Conservation (phyloP, 2,113 vertebrate genomes). For the Setophaga coronata region DNA sequence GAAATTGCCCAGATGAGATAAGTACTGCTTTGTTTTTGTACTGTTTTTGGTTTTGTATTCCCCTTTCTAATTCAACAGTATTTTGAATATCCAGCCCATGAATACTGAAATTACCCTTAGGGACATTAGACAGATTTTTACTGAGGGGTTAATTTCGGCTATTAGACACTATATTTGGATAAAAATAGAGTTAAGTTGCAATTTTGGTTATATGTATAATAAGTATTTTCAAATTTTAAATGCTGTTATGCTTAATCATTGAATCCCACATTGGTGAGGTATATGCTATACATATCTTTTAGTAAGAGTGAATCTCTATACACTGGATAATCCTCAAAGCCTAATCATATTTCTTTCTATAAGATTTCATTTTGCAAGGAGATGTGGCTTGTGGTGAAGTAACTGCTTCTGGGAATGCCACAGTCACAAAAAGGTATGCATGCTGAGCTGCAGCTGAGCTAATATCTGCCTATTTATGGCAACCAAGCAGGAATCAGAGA, state of each 20-base stretch:
- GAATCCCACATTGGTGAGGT: neutral
- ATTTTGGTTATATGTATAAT: neutral
- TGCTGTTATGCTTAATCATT: neutral
- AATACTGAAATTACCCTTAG: neutral
- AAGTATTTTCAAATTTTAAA: neutral
- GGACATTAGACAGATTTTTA: neutral
- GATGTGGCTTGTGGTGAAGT: slow-evolving; percentile 14
- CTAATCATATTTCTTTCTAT: neutral
- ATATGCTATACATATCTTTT: neutral
- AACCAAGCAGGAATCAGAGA: slow-evolving; percentile 21
- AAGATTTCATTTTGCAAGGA: neutral
- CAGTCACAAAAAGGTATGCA: neutral
- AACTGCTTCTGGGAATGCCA: neutral
- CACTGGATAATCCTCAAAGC: neutral
- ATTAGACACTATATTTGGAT: neutral
- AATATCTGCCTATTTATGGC: slow-evolving; percentile 44
- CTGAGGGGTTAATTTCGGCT: rapidly evolving
- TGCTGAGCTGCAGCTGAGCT: slow-evolving; percentile 31
- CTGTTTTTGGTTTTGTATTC: neutral
- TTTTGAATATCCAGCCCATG: neutral
- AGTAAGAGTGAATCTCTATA: neutral
- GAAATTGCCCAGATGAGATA: neutral
- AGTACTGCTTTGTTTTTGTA: neutral
- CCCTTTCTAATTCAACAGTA: neutral
- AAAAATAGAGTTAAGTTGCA: neutral